Conservation (phyloP, 2,113 vertebrate species). For the Neodontobutis hainanensis region DNA sequence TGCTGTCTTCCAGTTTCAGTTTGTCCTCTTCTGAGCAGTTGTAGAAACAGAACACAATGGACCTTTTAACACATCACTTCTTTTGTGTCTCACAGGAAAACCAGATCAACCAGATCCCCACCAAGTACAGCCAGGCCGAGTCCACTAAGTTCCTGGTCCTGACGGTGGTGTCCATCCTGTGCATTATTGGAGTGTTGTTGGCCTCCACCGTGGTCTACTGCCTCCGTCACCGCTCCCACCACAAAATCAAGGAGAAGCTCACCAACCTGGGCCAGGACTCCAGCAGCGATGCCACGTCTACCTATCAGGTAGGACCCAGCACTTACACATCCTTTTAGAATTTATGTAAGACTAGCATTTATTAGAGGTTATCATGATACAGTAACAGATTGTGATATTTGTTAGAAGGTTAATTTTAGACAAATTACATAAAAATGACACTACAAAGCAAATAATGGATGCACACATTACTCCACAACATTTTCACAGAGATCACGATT, state of each 20-base stretch:
- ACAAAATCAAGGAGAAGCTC: constrained; percentile 90
- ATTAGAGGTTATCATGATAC: too few species aligned
- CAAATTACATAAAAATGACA: too few species aligned
- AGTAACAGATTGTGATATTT: too few species aligned
- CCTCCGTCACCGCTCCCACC: constrained; percentile 88
- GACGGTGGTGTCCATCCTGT: constrained; percentile 88
- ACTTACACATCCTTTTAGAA: constrained; percentile 1
- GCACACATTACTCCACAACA: too few species aligned
- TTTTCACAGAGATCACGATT: too few species aligned
- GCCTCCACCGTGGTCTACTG: constrained; percentile 89
- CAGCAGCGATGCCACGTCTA: constrained; percentile 81
- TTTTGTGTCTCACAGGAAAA: constrained; percentile 76
- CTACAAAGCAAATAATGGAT: too few species aligned
- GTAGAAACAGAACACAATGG: background rate
- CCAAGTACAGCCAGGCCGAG: constrained; percentile 83
- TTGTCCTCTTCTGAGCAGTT: too few species aligned
- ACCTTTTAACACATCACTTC: background rate
- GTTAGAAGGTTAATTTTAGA: too few species aligned
- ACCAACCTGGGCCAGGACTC: constrained; percentile 81
- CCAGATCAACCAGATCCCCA: constrained; percentile 82
- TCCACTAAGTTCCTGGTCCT: constrained; percentile 91
- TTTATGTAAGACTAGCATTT: too few species aligned
- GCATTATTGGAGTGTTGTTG: constrained; percentile 87
- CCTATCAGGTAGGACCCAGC: constrained; percentile 90
- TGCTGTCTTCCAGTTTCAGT: too few species aligned